phyloP scores from a whole-genome alignment of 2,797 vertebrate genomes.

The Rachycentron canadum region DNA sequence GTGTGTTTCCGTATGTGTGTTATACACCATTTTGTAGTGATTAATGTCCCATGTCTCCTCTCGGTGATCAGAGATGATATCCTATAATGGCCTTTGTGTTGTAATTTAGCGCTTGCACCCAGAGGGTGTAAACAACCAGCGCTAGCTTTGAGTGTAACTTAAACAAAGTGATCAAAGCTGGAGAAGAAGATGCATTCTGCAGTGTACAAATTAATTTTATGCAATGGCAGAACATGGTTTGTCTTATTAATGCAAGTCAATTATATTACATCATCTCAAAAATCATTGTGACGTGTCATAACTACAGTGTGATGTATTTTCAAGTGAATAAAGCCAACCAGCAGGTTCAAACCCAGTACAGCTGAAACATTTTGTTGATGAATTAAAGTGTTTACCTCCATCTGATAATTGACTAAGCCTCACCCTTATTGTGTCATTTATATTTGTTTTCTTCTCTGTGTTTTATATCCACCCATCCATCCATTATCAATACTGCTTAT shows the following conservation, averaged over 20 bases:
- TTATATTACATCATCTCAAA: neutral
- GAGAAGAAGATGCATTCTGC: neutral
- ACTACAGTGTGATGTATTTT: too few relatives aligned
- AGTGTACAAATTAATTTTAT: neutral
- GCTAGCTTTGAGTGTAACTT: slow-evolving; percentile 22
- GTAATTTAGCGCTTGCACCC: slow-evolving; percentile 46
- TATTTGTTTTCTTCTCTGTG: too few relatives aligned
- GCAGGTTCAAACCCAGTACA: neutral
- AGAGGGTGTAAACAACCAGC: slow-evolving; percentile 47
- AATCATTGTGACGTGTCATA: neutral
- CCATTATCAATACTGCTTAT: too few relatives aligned
- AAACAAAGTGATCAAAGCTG: slow-evolving; percentile 15
- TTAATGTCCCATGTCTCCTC: slow-evolving; percentile 60
- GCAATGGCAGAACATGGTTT: neutral
- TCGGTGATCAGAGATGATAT: slow-evolving; percentile 58
- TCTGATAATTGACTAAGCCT: too few relatives aligned
- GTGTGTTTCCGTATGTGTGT: neutral
- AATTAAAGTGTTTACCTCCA: too few relatives aligned
- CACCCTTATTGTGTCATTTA: too few relatives aligned
- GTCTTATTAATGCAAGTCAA: neutral
- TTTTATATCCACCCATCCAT: too few relatives aligned
- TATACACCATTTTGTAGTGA: slow-evolving; percentile 46
- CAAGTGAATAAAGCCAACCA: neutral
- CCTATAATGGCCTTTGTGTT: slow-evolving; percentile 57
- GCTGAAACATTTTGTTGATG: neutral